A percentile compares a stretch with the other conserved stretches of the same genome.
Evolutionary conservation across 2,113 vertebrate species (phyloP).

Genomic region (Apteryx owenii): DNA sequence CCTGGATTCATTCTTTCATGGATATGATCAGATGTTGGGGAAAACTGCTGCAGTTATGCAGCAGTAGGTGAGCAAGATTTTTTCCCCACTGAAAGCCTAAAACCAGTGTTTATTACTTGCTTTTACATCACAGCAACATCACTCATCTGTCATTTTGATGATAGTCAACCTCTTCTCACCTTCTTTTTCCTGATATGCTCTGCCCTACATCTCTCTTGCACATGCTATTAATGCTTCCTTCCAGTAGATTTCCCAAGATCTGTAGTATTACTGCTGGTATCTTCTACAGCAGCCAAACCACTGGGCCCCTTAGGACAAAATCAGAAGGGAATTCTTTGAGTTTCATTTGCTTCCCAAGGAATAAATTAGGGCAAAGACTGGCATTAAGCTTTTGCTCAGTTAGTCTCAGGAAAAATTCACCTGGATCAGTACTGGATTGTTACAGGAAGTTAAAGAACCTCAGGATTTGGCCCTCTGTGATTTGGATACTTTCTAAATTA

Average conservation of each 20-base stretch:
- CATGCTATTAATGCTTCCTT: background rate
- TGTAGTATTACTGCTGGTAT: background rate
- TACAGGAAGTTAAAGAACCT: background rate
- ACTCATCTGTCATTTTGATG: background rate
- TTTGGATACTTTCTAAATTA: background rate
- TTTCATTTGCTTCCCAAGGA: background rate
- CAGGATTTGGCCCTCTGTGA: background rate
- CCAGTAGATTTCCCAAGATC: background rate
- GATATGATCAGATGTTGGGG: background rate
- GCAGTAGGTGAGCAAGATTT: background rate
- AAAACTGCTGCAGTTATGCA: background rate
- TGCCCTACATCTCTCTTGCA: background rate
- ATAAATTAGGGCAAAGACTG: background rate
- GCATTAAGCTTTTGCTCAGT: background rate
- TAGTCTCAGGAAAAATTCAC: background rate
- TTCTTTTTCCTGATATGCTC: background rate
- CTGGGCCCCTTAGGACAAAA: background rate
- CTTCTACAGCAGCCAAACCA: background rate
- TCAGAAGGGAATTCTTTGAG: background rate
- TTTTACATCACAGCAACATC: background rate
- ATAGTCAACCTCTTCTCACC: background rate
- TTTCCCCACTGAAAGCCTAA: background rate
- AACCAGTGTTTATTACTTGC: background rate
- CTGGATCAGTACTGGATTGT: background rate
- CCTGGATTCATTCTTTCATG: background rate